phyloP scores from a whole-genome alignment of 2,888 invertebrate species.

The Monoplex corrugatus region DNA sequence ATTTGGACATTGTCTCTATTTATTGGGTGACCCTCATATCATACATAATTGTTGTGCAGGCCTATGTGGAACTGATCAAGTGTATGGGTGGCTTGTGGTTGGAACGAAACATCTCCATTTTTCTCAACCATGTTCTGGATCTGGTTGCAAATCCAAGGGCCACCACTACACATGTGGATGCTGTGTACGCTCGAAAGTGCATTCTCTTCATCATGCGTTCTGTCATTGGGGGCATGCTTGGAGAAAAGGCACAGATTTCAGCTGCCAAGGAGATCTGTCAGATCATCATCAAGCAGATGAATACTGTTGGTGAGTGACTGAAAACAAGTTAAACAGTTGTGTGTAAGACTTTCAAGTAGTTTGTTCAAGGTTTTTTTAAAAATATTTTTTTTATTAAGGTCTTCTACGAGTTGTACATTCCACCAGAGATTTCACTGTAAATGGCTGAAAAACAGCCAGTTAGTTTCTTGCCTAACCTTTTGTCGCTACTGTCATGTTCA shows the following conservation, averaged over 20 bases:
- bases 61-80: constrained; percentile 97
- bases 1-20: no score
- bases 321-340: no score
- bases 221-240: constrained; percentile 95
- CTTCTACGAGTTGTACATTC: background rate
- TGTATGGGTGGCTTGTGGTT: constrained; percentile 97
- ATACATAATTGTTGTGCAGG: constrained; percentile 87
- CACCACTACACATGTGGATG: constrained; percentile 97
- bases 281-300: constrained; percentile 96
- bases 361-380: no score
- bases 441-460: background rate
- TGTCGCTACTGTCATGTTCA: no score
- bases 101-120: constrained; percentile 92
- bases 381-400: no score
- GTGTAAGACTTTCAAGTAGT: no score
- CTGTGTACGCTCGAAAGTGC: constrained; percentile 98
- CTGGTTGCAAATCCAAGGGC: constrained; percentile 96
- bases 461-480: no score
- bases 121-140: constrained; percentile 94
- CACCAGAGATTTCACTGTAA: background rate
- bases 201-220: constrained; percentile 96
- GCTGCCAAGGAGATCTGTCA: constrained; percentile 95
- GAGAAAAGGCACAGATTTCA: constrained; percentile 97
- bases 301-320: constrained; percentile 81
- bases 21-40: no score